Evolutionary conservation across 2,888 invertebrate genomes (phyloP).

Genomic region (Pyralis farinalis): DNA sequence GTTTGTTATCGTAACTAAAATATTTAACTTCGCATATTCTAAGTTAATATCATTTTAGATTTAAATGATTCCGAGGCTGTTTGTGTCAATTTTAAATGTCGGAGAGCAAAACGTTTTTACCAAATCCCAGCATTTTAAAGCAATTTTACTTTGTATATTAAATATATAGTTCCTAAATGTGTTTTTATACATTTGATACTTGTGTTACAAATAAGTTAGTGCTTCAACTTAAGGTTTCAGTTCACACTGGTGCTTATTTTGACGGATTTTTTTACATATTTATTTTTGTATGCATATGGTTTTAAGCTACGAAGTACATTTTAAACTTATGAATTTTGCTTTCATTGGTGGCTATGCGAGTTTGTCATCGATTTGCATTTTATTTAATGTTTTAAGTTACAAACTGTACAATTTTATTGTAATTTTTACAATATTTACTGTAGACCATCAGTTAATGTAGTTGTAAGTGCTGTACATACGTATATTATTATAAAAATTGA

Average conservation of each 20-base stretch:
- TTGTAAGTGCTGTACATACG: slow-evolving; percentile 69
- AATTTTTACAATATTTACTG: slow-evolving; percentile 73
- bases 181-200: slow-evolving; percentile 11
- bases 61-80: slow-evolving; percentile 30
- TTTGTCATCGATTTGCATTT: slow-evolving; percentile 12
- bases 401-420: slow-evolving; percentile 51
- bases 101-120: slow-evolving; percentile 11
- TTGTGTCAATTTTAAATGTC: slow-evolving; percentile 17
- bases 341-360: slow-evolving; percentile 11
- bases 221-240: slow-evolving; percentile 1
- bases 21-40: slow-evolving; percentile 53
- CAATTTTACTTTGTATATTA: slow-evolving; percentile 6
- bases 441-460: slow-evolving; percentile 71
- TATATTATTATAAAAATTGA: slow-evolving; percentile 71
- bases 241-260: slow-evolving; percentile 7
- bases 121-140: slow-evolving; percentile 12
- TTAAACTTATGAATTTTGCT: slow-evolving; percentile 6
- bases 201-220: slow-evolving; percentile 15
- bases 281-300: slow-evolving; percentile 2
- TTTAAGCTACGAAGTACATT: slow-evolving; percentile 5
- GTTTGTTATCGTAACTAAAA: slow-evolving; percentile 39
- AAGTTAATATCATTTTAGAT: slow-evolving; percentile 67
- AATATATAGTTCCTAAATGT: slow-evolving; percentile 22
- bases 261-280: slow-evolving; percentile 6
- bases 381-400: slow-evolving; percentile 26